A percentile compares a stretch with the other conserved stretches of the same genome.
These are phyloP conservation scores for Crotalus helleri DNA, from an alignment of 2,113 vertebrate genomes.

Conservation along the genomic window DNA sequence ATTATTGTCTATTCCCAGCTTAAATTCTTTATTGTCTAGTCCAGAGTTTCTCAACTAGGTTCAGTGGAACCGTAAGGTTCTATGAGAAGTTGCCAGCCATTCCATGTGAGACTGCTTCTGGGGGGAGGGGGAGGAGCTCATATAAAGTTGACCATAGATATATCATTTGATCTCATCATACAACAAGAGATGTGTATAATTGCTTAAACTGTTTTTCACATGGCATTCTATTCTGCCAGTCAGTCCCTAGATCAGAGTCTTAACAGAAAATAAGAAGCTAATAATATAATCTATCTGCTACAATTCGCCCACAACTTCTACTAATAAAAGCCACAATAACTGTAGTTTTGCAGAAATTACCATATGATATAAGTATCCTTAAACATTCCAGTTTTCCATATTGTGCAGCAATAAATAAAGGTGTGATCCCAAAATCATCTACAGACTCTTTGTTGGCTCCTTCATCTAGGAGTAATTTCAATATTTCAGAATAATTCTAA, in stretches of 20 bases:
- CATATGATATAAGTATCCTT: slow-evolving; percentile 67
- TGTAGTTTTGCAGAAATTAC: slow-evolving; percentile 43
- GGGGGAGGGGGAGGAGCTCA: neutral
- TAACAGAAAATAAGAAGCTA: neutral
- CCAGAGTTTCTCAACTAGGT: neutral
- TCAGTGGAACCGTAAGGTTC: neutral
- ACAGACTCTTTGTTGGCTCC: slow-evolving; percentile 66
- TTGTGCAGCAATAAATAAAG: slow-evolving; percentile 82
- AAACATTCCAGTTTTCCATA: slow-evolving; percentile 80
- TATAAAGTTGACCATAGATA: neutral
- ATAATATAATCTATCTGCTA: neutral
- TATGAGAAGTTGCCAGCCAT: neutral
- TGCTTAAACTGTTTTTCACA: neutral
- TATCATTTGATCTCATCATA: neutral
- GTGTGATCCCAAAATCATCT: slow-evolving; percentile 79
- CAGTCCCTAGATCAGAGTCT: neutral
- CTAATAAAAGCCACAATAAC: neutral
- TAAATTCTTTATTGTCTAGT: neutral
- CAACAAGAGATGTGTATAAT: neutral
- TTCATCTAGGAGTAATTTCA: slow-evolving; percentile 66
- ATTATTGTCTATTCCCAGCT: neutral
- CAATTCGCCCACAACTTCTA: neutral
- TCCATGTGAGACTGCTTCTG: neutral
- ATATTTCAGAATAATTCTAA: slow-evolving; percentile 79
- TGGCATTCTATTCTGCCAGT: neutral